Base-by-base conservation (phyloP, 2,888 invertebrate genomes). In the Sinotaia quadrata region DNA sequence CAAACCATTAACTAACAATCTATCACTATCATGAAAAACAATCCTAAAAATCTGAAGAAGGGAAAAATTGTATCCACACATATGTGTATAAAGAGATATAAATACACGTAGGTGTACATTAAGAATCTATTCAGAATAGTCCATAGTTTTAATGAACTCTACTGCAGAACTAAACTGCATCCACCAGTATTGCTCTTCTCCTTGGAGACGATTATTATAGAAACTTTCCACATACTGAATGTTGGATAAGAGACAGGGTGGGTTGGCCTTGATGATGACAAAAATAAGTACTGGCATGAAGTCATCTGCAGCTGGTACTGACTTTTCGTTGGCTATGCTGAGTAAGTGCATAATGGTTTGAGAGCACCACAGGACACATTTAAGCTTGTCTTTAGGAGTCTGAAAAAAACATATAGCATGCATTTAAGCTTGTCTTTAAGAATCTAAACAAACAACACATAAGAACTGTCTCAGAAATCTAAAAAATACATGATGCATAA, bases 141-240 rank as follows among this genome's bases (percentile, higher is more conserved):
- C 95, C 96, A 98, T 96, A 67, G 95, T 97, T 91, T 98, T 99
- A 86, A 98, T 97, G 90, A 96, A 97, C 89, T 97, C 97, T 65
- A 98, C 95, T 58, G 96, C 96, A 0, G 97, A 94, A 85, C 95
- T 94, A 90, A 98, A 98, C 89, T 98, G 97, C 66, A 96, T 97
- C 98, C 98, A 98, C 94, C 97, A 97, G 90, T 98, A 99, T 82
- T 94, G 93, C 84, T 96, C 95, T 89, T 97, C 96, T 60, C 97
- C 97, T 74, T 91, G 91, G 70, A 97, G 91, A 74, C 93, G 92
- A 76, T 92, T 91, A 68, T 93, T 94, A 85, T 95, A 95, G 88
- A 96, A 95, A 80, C 95, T 96, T 88, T 94, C 94, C 77, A 99
- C 96, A 88, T 97, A 96, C 90, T 98, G 97, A 56, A 98, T 93